Percentiles rank a stretch among this genome's conserved stretches.
These are phyloP conservation scores for Acleris cristana DNA, from an alignment of 2,888 invertebrate genomes.

Conservation along the genomic window DNA sequence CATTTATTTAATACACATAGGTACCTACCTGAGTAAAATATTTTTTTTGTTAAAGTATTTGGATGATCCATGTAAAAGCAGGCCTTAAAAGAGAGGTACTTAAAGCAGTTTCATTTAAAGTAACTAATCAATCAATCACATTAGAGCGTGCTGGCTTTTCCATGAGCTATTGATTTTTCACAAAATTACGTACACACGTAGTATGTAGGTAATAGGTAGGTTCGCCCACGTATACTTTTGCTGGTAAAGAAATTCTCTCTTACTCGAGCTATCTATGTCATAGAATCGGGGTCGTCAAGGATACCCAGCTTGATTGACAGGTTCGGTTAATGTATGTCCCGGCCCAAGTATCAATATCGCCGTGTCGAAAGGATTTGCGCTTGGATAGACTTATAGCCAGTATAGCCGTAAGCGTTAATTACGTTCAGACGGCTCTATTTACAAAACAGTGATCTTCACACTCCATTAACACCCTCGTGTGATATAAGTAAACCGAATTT, in stretches of 20 bases:
- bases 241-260: conserved; percentile 48
- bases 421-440: conserved; percentile 46
- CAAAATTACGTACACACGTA: conserved; percentile 40
- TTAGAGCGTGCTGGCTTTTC: conserved; percentile 46
- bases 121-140: neutral
- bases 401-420: conserved; percentile 54
- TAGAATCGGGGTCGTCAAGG: conserved; percentile 58
- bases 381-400: conserved; percentile 48
- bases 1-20: no score
- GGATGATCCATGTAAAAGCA: no score
- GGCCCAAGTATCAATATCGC: conserved; percentile 49
- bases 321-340: conserved; percentile 54
- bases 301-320: conserved; percentile 68
- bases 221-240: conserved; percentile 42
- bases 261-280: conserved; percentile 68
- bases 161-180: conserved; percentile 51
- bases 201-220: neutral
- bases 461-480: conserved; percentile 39
- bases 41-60: no score
- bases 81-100: no score
- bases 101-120: no score
- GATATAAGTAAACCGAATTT: neutral
- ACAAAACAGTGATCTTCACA: conserved; percentile 49
- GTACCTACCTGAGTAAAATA: no score
- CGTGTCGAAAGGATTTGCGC: conserved; percentile 59